Evolutionary conservation across 2,113 vertebrate genomes (phyloP).

Genomic region (Pseudopipra pipra): DNA sequence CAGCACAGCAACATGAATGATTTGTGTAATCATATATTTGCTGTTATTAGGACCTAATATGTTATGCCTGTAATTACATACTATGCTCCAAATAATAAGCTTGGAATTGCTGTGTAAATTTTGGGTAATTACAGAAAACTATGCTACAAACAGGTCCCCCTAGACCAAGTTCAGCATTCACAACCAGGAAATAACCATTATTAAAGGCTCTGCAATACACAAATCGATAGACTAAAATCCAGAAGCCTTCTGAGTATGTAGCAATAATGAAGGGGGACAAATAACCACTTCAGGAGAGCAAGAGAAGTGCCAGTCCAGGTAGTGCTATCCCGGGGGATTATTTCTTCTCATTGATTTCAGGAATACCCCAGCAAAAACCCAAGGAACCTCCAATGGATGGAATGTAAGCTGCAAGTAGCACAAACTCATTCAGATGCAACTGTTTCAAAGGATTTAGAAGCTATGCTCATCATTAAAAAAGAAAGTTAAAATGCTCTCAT

Average conservation of each 20-base stretch:
- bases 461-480: not conserved
- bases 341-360: not conserved
- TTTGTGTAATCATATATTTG: slow-evolving; percentile 56
- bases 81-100: not conserved
- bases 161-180: slow-evolving; percentile 2
- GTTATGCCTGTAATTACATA: slow-evolving; percentile 51
- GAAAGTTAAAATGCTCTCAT: not conserved
- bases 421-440: not conserved
- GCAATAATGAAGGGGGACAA: not conserved
- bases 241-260: not conserved
- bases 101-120: slow-evolving; percentile 53
- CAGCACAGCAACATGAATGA: slow-evolving; percentile 36
- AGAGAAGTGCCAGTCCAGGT: not conserved
- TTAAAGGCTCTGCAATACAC: not conserved
- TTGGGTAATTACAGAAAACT: slow-evolving; percentile 47
- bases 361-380: not conserved
- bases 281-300: not conserved
- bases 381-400: not conserved
- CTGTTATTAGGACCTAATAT: slow-evolving; percentile 45
- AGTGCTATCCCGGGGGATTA: not conserved
- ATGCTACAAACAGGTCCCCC: slow-evolving; percentile 38
- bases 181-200: slow-evolving; percentile 30
- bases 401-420: not conserved
- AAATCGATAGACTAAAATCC: not conserved
- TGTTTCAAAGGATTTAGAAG: not conserved